Evolutionary conservation across 2,113 vertebrate species (phyloP).

Genomic region (Climacteris rufus): DNA sequence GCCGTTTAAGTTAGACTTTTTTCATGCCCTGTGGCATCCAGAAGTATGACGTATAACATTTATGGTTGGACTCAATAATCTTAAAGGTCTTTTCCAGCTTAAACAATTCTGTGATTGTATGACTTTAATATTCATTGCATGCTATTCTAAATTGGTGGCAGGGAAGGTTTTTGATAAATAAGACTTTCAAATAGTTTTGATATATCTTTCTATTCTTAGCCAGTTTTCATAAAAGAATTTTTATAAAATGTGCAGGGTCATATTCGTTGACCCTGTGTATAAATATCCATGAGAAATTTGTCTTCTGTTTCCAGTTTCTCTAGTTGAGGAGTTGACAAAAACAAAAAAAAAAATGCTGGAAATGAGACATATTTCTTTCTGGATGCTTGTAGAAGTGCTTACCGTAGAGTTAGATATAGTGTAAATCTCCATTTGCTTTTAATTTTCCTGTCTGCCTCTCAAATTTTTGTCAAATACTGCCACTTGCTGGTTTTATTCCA

Average conservation of each 20-base stretch:
- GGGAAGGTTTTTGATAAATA: background rate
- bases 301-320: background rate
- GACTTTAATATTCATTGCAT: background rate
- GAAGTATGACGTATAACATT: background rate
- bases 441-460: background rate
- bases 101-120: background rate
- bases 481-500: conserved; percentile 54
- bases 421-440: background rate
- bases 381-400: background rate
- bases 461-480: conserved; percentile 57
- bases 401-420: background rate
- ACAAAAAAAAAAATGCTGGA: background rate
- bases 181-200: conserved; percentile 1
- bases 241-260: background rate
- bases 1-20: background rate
- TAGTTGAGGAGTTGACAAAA: background rate
- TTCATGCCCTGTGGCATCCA: background rate
- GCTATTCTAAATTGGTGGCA: background rate
- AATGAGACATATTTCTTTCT: background rate
- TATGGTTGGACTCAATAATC: background rate
- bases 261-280: background rate
- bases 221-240: background rate
- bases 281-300: conserved; percentile 1
- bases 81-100: background rate
- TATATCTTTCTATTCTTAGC: background rate